Evolutionary conservation across 1,140 invertebrate genomes (phyloP).

Genomic region (Rhizoglyphus robini): DNA sequence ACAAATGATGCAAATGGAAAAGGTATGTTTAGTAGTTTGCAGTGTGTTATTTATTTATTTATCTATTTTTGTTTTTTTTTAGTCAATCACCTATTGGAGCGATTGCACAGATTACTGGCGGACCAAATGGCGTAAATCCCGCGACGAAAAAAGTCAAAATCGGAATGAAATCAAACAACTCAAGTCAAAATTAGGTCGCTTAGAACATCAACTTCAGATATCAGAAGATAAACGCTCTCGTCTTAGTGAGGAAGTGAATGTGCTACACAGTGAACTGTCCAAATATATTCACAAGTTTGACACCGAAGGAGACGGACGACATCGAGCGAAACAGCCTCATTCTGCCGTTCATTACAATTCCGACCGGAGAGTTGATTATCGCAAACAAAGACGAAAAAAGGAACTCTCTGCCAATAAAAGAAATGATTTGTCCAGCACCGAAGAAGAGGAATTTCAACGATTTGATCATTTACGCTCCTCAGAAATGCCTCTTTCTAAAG

Average conservation of each 20-base stretch:
- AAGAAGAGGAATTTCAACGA: neutral
- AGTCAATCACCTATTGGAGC: slow-evolving; percentile 86
- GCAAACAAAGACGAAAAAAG: neutral
- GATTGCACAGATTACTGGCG: slow-evolving; percentile 80
- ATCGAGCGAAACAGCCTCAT: neutral
- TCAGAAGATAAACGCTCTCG: slow-evolving; percentile 2
- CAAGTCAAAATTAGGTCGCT: slow-evolving; percentile 45
- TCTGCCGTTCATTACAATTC: neutral
- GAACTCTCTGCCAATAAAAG: neutral
- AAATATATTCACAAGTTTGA: neutral
- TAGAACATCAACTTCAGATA: neutral
- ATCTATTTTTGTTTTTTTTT: neutral
- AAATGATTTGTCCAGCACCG: neutral
- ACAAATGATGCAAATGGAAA: slow-evolving; percentile 16
- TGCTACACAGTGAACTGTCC: slow-evolving; percentile 1
- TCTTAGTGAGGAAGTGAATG: neutral
- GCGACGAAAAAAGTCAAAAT: slow-evolving; percentile 69
- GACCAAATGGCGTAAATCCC: slow-evolving; percentile 89
- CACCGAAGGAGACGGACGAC: neutral
- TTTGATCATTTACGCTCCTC: neutral
- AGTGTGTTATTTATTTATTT: neutral
- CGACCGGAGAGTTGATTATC: slow-evolving; percentile 2
- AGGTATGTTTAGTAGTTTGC: neutral
- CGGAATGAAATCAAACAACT: slow-evolving; percentile 69
- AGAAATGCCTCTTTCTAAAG: neutral